Evolutionary conservation across 2,888 invertebrate genomes (phyloP).

Genomic region (Torymus texanus): DNA sequence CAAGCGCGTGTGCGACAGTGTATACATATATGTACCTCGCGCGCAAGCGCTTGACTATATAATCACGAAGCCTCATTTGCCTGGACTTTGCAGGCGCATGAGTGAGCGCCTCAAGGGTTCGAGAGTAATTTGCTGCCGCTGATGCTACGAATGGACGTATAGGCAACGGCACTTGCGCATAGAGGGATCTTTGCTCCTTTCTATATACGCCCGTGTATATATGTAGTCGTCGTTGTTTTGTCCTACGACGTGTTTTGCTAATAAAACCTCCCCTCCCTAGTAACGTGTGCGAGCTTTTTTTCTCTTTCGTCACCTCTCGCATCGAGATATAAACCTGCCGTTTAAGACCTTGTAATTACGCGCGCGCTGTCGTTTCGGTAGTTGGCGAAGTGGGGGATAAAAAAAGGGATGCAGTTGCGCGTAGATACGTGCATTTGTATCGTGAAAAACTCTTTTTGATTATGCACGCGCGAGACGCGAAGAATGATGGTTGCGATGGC

Average conservation of each 20-base stretch:
- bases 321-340: neutral
- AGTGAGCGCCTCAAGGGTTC: conserved; percentile 21
- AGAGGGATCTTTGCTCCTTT: conserved; percentile 2
- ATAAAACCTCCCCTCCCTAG: conserved; percentile 1
- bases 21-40: neutral
- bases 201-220: too few species aligned
- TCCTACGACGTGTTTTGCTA: neutral
- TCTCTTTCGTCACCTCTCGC: conserved; percentile 31
- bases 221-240: conserved; percentile 15
- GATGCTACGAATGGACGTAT: neutral
- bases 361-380: neutral
- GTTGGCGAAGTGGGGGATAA: neutral
- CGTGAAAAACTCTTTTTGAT: conserved; percentile 26
- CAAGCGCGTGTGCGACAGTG: neutral
- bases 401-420: conserved; percentile 11
- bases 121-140: conserved; percentile 21
- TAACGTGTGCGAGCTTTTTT: neutral
- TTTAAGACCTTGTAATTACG: conserved; percentile 43
- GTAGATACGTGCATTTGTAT: neutral
- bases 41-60: neutral
- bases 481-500: neutral
- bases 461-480: neutral
- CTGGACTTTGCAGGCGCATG: conserved; percentile 5
- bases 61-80: conserved; percentile 49
- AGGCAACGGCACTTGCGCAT: neutral